These are phyloP conservation scores for Nymphalis urticae DNA, from an alignment of 2,888 invertebrate species.

Conservation along the genomic window DNA sequence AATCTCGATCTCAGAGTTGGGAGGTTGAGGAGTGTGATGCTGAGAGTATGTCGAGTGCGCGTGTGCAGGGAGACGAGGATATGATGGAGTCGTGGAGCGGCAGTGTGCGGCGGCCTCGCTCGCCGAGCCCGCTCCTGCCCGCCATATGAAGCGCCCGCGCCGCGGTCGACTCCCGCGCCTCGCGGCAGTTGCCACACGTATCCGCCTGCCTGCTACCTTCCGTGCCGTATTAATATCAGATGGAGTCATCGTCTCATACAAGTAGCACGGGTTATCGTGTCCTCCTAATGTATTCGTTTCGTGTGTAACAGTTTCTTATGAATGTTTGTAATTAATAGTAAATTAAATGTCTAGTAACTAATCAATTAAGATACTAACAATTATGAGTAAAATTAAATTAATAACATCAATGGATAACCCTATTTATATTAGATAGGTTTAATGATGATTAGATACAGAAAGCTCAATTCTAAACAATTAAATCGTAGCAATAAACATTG, in stretches of 20 bases:
- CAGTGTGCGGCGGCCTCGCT: constrained; percentile 71
- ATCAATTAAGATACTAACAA: not conserved
- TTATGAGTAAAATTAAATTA: constrained; percentile 4
- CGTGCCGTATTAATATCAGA: constrained; percentile 22
- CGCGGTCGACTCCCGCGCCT: constrained; percentile 25
- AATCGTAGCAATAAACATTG: constrained; percentile 32
- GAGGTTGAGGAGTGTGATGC: constrained; percentile 80
- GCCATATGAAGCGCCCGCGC: constrained; percentile 56
- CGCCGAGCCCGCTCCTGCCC: constrained; percentile 71
- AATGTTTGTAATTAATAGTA: constrained; percentile 22
- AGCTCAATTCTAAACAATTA: constrained; percentile 66
- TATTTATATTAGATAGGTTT: constrained; percentile 27
- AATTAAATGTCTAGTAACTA: constrained; percentile 11
- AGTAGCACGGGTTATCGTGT: constrained; percentile 20
- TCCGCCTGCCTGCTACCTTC: constrained; percentile 29
- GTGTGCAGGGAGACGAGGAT: constrained; percentile 84
- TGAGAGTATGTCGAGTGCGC: constrained; percentile 81
- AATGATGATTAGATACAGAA: constrained; percentile 40
- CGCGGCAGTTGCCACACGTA: constrained; percentile 21
- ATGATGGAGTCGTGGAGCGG: constrained; percentile 82
- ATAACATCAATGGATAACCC: constrained; percentile 25
- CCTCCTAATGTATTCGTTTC: constrained; percentile 9
- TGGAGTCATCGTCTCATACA: constrained; percentile 23
- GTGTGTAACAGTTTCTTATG: constrained; percentile 30
- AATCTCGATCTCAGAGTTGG: constrained; percentile 80